Evolutionary conservation across 2,113 vertebrate genomes (phyloP).

Genomic region (Antennarius striatus): DNA sequence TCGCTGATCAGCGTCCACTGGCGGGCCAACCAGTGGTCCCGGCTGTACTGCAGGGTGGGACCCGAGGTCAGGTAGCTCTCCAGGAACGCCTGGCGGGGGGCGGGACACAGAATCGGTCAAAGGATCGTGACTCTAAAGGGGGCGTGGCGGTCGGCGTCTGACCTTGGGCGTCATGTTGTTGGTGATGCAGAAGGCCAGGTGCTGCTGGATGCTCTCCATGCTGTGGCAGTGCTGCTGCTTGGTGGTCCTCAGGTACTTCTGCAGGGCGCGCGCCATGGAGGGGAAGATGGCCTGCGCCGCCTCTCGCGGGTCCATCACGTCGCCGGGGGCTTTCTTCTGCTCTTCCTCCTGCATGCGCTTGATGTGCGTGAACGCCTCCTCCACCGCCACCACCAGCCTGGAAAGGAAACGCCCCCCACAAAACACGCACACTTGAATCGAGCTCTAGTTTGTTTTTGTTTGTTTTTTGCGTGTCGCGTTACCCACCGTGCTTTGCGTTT

Average conservation of each 20-base stretch:
- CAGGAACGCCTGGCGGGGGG: conserved; percentile 84
- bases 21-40: conserved; percentile 88
- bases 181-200: conserved; percentile 94
- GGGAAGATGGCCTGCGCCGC: conserved; percentile 97
- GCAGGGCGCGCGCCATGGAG: conserved; percentile 93
- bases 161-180: conserved; percentile 98
- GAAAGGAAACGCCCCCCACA: neutral
- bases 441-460: too few species aligned
- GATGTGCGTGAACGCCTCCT: conserved; percentile 95
- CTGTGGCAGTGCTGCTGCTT: conserved; percentile 96
- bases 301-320: conserved; percentile 94
- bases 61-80: conserved; percentile 91
- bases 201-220: conserved; percentile 98
- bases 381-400: conserved; percentile 93
- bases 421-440: too few species aligned
- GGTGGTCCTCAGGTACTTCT: conserved; percentile 96
- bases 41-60: conserved; percentile 92
- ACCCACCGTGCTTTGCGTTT: conserved; percentile 88
- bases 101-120: neutral
- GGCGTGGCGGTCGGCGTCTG: neutral
- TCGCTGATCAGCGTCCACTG: conserved; percentile 95
- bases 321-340: conserved; percentile 89
- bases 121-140: neutral
- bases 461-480: neutral
- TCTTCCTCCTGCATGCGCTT: conserved; percentile 91